Conservation (phyloP, 2,888 invertebrate species). For the Fragum sueziense region DNA sequence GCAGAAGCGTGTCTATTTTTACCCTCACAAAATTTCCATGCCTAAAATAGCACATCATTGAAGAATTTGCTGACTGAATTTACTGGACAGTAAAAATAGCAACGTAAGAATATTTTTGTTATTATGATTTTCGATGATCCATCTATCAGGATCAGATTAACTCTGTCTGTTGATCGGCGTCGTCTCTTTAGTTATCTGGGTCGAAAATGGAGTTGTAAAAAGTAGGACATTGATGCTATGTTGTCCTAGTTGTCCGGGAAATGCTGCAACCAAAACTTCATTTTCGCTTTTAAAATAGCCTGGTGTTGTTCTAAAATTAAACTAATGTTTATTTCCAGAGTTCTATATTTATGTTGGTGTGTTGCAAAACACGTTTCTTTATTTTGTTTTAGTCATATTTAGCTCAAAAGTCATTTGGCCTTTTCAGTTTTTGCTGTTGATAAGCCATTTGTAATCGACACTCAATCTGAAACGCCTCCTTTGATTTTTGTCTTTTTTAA, state of each 20-base stretch:
- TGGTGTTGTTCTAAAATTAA: conserved; percentile 45
- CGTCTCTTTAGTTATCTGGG: neutral
- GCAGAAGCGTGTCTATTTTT: conserved; percentile 59
- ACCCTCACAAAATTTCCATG: conserved; percentile 60
- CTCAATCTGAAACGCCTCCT: neutral
- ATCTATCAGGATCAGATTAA: conserved; percentile 30
- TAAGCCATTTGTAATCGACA: neutral
- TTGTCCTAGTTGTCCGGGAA: conserved; percentile 11
- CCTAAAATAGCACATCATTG: conserved; percentile 60
- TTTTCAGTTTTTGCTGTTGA: too few species aligned
- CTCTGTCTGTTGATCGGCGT: neutral
- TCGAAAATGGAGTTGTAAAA: neutral
- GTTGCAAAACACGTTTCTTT: neutral
- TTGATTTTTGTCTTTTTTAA: neutral
- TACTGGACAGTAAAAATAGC: conserved; percentile 81
- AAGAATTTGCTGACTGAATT: conserved; percentile 67
- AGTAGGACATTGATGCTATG: conserved; percentile 3
- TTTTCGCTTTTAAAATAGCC: conserved; percentile 37
- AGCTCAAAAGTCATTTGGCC: too few species aligned
- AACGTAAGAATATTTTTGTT: conserved; percentile 72
- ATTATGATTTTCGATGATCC: conserved; percentile 68
- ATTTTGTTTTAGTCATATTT: neutral
- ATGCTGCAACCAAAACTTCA: conserved; percentile 20
- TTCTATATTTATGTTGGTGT: conserved; percentile 14
- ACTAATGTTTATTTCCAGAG: conserved; percentile 37